Evolutionary conservation across 2,888 invertebrate species (phyloP).

Genomic region (Danaus chrysippus): DNA sequence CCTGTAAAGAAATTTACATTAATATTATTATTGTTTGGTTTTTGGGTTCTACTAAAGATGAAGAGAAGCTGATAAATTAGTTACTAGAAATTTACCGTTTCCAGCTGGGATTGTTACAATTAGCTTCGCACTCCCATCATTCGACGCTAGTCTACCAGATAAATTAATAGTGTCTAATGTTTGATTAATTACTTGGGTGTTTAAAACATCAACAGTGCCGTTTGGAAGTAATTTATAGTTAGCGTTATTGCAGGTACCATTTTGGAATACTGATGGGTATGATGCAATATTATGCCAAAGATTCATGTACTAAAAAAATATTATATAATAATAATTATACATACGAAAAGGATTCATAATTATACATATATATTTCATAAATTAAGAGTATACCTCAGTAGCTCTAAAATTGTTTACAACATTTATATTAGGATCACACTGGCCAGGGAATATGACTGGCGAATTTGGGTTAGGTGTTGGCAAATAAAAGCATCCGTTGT

Average conservation of each 20-base stretch:
- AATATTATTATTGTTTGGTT: not conserved
- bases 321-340: too few relatives aligned
- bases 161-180: conserved; percentile 48
- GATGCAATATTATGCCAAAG: conserved; percentile 54
- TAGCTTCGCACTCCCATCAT: conserved; percentile 79
- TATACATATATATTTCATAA: not conserved
- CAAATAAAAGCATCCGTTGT: conserved; percentile 53
- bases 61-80: too few relatives aligned
- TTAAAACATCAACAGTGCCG: conserved; percentile 36
- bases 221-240: conserved; percentile 39
- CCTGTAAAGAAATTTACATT: conserved; percentile 38
- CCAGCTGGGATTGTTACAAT: conserved; percentile 80
- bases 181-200: conserved; percentile 49
- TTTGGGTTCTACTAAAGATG: too few relatives aligned
- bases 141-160: conserved; percentile 53
- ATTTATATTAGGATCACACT: conserved; percentile 56
- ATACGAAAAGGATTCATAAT: not conserved
- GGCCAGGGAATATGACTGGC: conserved; percentile 51
- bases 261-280: conserved; percentile 49
- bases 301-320: conserved; percentile 46
- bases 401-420: conserved; percentile 43
- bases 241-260: conserved; percentile 53
- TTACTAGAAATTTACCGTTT: conserved; percentile 44
- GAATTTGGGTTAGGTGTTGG: conserved; percentile 41
- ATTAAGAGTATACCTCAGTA: conserved; percentile 35